These are phyloP conservation scores for Ceraclea dissimilis DNA, from an alignment of 2,888 invertebrate species.

Conservation along the genomic window DNA sequence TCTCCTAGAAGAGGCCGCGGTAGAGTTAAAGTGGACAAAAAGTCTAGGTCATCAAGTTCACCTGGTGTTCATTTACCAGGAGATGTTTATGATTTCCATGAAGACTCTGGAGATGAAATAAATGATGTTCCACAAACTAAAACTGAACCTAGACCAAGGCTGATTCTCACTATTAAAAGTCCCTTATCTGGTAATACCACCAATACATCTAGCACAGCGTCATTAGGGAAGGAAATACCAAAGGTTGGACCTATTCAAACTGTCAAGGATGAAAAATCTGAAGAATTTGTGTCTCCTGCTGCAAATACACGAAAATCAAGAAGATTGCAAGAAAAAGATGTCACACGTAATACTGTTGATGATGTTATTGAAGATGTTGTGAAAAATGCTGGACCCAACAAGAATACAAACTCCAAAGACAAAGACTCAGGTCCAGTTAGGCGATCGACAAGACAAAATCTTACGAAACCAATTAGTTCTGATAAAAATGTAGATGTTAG, in stretches of 20 bases:
- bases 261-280: slow-evolving; percentile 44
- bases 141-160: slow-evolving; percentile 57
- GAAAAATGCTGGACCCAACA: slow-evolving; percentile 49
- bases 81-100: slow-evolving; percentile 86
- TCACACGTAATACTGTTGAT: slow-evolving; percentile 69
- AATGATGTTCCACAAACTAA: slow-evolving; percentile 37
- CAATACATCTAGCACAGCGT: slow-evolving; percentile 30
- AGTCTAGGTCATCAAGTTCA: slow-evolving; percentile 40
- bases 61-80: slow-evolving; percentile 54
- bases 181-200: slow-evolving; percentile 40
- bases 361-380: slow-evolving; percentile 87
- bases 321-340: slow-evolving; percentile 70
- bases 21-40: slow-evolving; percentile 48
- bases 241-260: slow-evolving; percentile 31
- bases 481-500: slow-evolving; percentile 41
- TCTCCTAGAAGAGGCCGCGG: slow-evolving; percentile 41
- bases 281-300: slow-evolving; percentile 57
- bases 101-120: slow-evolving; percentile 77
- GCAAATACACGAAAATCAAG: slow-evolving; percentile 73
- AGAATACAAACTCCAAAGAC: slow-evolving; percentile 32
- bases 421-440: slow-evolving; percentile 39
- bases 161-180: slow-evolving; percentile 76
- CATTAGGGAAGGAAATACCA: slow-evolving; percentile 16
- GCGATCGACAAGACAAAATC: slow-evolving; percentile 49
- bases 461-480: slow-evolving; percentile 30